Evolutionary conservation across 2,888 invertebrate species (phyloP).

Genomic region (Caenorhabditis zanzibari): DNA sequence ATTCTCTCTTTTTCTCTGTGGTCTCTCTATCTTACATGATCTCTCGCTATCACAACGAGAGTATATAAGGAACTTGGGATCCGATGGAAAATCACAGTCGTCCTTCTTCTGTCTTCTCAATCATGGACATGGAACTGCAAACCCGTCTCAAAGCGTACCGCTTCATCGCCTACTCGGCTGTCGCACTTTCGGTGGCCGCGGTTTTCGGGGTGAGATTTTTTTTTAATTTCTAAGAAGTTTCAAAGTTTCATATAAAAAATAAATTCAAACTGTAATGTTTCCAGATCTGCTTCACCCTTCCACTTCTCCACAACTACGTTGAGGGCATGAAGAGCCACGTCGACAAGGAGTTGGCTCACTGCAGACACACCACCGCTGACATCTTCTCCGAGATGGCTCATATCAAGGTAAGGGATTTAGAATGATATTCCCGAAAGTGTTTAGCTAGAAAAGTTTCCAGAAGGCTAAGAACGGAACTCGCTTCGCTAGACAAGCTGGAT

Average conservation of each 20-base stretch:
- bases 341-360: slow-evolving; percentile 53
- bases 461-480: slow-evolving; percentile 57
- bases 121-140: slow-evolving; percentile 63
- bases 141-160: slow-evolving; percentile 61
- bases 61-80: slow-evolving; percentile 24
- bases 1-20: neutral
- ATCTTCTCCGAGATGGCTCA: slow-evolving; percentile 62
- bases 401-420: slow-evolving; percentile 30
- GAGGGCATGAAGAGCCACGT: slow-evolving; percentile 63
- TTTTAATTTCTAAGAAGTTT: neutral
- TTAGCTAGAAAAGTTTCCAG: slow-evolving; percentile 11
- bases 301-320: slow-evolving; percentile 64
- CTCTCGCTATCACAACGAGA: slow-evolving; percentile 26
- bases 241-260: too few relatives aligned
- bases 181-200: slow-evolving; percentile 59
- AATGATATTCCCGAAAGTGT: neutral
- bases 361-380: slow-evolving; percentile 61
- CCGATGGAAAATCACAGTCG: slow-evolving; percentile 16
- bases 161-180: slow-evolving; percentile 66
- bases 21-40: slow-evolving; percentile 12
- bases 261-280: neutral
- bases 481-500: slow-evolving; percentile 51
- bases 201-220: slow-evolving; percentile 57
- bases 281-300: slow-evolving; percentile 64
- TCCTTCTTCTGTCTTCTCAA: slow-evolving; percentile 21